Conservation (phyloP, 2,888 invertebrate species). For the Calameuta pallipes region DNA sequence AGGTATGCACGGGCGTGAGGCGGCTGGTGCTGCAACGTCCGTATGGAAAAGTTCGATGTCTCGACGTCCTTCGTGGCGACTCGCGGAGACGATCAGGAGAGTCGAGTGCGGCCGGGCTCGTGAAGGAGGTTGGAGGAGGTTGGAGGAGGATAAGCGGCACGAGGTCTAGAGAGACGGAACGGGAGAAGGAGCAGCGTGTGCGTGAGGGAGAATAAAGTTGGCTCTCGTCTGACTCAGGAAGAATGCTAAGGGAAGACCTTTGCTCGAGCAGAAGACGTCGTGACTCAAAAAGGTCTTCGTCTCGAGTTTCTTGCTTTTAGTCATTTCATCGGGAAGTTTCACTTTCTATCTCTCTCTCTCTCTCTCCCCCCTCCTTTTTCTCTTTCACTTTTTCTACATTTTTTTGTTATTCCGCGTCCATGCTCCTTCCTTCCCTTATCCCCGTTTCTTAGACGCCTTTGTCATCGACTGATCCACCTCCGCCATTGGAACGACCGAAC, state of each 20-base stretch:
- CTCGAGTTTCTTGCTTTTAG: conserved; percentile 10
- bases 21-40: background rate
- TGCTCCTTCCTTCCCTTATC: background rate
- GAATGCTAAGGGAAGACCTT: conserved; percentile 3
- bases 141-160: background rate
- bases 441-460: background rate
- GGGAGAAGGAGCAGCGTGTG: background rate
- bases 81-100: conserved; percentile 9
- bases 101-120: conserved; percentile 4
- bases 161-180: background rate
- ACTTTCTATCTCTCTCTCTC: background rate
- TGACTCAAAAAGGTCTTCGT: conserved; percentile 1
- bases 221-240: background rate
- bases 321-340: background rate
- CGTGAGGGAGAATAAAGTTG: background rate
- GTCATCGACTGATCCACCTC: background rate
- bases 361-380: background rate
- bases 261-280: conserved; percentile 1
- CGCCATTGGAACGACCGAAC: background rate
- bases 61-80: conserved; percentile 21
- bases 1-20: background rate
- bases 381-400: background rate
- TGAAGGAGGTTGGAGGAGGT: conserved; percentile 12
- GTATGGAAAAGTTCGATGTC: conserved; percentile 25
- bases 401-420: background rate